Percentiles rank a stretch among this genome's conserved stretches.
phyloP scores from a whole-genome alignment of 2,113 vertebrate genomes.

The Takifugu flavidus region DNA sequence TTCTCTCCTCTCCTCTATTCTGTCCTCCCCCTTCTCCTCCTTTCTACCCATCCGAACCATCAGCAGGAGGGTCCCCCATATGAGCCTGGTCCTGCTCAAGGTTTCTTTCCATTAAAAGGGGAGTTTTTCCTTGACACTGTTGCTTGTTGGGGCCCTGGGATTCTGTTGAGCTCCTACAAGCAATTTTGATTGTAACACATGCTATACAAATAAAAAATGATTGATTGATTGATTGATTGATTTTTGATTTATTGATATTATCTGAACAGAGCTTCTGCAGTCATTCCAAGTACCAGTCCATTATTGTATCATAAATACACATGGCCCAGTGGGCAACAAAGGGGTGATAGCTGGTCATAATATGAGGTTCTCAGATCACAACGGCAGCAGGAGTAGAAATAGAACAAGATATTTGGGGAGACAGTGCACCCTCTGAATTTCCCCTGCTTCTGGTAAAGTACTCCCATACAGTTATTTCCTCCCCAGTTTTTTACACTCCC shows the following conservation, averaged over 20 bases:
- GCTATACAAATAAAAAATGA: too few relatives aligned
- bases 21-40: too few relatives aligned
- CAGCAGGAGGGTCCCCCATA: too few relatives aligned
- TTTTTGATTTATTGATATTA: constrained; percentile 15
- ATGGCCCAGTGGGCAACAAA: constrained; percentile 53
- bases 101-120: too few relatives aligned
- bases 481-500: constrained; percentile 24
- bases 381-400: constrained; percentile 8
- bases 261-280: constrained; percentile 31
- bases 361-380: constrained; percentile 34
- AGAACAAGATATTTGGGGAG: constrained; percentile 32
- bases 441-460: constrained; percentile 41
- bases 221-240: too few relatives aligned
- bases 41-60: too few relatives aligned
- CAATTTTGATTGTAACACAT: too few relatives aligned
- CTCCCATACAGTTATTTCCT: constrained; percentile 48
- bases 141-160: too few relatives aligned
- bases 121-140: too few relatives aligned
- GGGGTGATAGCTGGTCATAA: constrained; percentile 35
- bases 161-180: too few relatives aligned
- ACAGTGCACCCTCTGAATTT: constrained; percentile 35
- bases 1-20: too few relatives aligned
- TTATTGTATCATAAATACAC: constrained; percentile 38
- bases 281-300: constrained; percentile 24
- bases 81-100: too few relatives aligned